Evolutionary conservation across 2,888 invertebrate species (phyloP).

Genomic region (Cantharis rustica): DNA sequence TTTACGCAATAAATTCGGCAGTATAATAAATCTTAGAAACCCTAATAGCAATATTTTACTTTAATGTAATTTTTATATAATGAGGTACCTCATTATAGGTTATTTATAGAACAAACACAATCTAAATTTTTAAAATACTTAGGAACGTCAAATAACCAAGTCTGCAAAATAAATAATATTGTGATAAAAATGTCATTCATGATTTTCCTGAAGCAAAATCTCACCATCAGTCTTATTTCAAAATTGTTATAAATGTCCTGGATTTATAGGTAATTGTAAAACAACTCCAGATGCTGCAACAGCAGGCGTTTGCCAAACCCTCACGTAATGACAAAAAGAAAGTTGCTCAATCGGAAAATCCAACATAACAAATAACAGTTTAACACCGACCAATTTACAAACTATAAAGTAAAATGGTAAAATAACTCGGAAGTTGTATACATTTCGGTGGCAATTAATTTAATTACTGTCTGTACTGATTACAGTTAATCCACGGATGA

Average conservation of each 20-base stretch:
- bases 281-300: not conserved
- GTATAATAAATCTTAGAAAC: not conserved
- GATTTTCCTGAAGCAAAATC: not conserved
- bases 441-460: not conserved
- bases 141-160: not conserved
- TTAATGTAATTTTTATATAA: not conserved
- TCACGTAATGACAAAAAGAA: not conserved
- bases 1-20: not conserved
- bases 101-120: not conserved
- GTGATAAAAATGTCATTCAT: not conserved
- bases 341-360: not conserved
- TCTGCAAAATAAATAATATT: not conserved
- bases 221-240: not conserved
- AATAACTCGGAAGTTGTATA: not conserved
- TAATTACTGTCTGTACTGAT: no score
- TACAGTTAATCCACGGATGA: no score
- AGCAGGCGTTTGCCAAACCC: not conserved
- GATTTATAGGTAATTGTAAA: not conserved
- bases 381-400: not conserved
- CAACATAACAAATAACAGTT: not conserved
- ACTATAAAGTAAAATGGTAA: not conserved
- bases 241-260: not conserved
- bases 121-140: not conserved
- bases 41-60: not conserved
- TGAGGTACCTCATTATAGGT: not conserved